A percentile compares a stretch with the other conserved stretches of the same genome.
Conservation (phyloP, 2,797 vertebrate species). For the Platyrinchus mystaceus region DNA sequence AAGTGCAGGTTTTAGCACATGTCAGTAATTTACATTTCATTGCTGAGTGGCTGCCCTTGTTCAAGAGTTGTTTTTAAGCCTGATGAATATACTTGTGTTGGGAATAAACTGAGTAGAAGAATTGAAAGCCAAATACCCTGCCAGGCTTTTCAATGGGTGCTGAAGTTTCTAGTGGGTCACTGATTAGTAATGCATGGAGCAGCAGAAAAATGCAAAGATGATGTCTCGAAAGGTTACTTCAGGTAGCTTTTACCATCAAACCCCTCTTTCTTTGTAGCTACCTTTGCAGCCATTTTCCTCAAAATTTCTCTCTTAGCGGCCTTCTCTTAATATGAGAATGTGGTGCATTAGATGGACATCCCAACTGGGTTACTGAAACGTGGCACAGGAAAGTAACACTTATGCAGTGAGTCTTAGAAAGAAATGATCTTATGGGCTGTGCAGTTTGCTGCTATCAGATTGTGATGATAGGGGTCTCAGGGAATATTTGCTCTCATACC, state of each 20-base stretch:
- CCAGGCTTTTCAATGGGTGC: conserved; percentile 81
- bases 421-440: conserved; percentile 55
- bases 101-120: conserved; percentile 84
- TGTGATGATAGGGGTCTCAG: conserved; percentile 77
- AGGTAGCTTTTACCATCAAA: conserved; percentile 78
- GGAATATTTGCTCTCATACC: conserved; percentile 74
- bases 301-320: conserved; percentile 28
- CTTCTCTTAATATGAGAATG: conserved; percentile 73
- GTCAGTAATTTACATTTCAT: conserved; percentile 82
- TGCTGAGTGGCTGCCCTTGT: conserved; percentile 74
- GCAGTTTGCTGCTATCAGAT: conserved; percentile 55
- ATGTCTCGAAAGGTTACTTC: conserved; percentile 75
- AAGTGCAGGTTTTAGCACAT: conserved; percentile 77
- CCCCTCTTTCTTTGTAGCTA: conserved; percentile 50
- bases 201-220: conserved; percentile 79
- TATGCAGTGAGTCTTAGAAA: conserved; percentile 78
- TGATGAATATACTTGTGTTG: conserved; percentile 77
- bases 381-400: conserved; percentile 79
- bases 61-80: conserved; percentile 76
- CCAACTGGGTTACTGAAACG: conserved; percentile 60
- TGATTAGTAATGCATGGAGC: conserved; percentile 83
- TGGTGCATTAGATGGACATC: conserved; percentile 61
- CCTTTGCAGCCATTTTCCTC: conserved; percentile 55
- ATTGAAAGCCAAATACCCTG: conserved; percentile 84
- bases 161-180: conserved; percentile 84